Base-by-base conservation (phyloP, 2,888 invertebrate species). In the Chrysolina oricalcia region DNA sequence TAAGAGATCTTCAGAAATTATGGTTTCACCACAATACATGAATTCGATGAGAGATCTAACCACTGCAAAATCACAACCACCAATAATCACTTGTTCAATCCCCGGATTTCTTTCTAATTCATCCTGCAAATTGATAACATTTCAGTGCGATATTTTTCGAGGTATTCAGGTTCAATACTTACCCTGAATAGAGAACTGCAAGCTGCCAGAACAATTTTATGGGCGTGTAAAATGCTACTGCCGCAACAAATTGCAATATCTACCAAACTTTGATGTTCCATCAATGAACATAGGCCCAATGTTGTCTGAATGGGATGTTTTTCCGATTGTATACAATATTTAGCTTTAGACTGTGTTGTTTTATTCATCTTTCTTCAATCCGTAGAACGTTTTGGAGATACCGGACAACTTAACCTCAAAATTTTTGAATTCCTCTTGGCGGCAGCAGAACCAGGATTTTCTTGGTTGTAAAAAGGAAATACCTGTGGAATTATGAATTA, bases 1-100 rank as follows among this genome's bases (percentile, higher is more conserved):
- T 80, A 94, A 89, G 86, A 93, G 91, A 81, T 93, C 92, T 86
- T 93, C 93, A 68, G 92, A 89, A 80, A 94, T 92, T 81, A 92
- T 92, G 1, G 94, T 94, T 89, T 94, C 93, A 1, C 94, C 94
- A 83, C 93, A 94, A 85, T 94, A 94, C 92, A 94, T 94, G 83
- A 94, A 94, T 86, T 94, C 94, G 43, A 94, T 92, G 76, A 94
- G 90, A 65, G 93, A 92, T 87, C 93, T 94, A 75, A 94, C 88
- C 41, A 94, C 93, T 82, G 91, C 90, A 87, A 94, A 94, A 85
- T 93, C 91, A 90, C 94, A 91, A 85, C 94, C 94, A 81, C 92
- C 90, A 77, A 94, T 91, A 59, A 92, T 89, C 56, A 92, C 87
- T 62, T 92, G 91, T 81, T 92, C 92, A 11, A 91, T 91, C 15